Evolutionary conservation across 2,888 invertebrate species (phyloP).

Genomic region (Aphidius colemani): DNA sequence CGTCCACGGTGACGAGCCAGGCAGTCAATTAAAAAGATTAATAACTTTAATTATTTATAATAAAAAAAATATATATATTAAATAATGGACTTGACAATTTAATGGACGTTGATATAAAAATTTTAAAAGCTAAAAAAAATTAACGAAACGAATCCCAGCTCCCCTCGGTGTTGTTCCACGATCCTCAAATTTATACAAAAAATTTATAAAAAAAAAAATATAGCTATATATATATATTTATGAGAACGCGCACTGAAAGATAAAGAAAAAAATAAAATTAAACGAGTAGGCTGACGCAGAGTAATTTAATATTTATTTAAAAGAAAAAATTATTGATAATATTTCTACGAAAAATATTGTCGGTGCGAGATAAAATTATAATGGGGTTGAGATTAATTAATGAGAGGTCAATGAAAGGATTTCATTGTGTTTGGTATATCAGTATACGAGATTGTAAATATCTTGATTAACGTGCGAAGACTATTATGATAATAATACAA

Average conservation of each 20-base stretch:
- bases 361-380: slow-evolving; percentile 22
- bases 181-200: slow-evolving; percentile 45
- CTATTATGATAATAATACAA: slow-evolving; percentile 22
- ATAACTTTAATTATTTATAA: not conserved
- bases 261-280: slow-evolving; percentile 23
- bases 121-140: slow-evolving; percentile 16
- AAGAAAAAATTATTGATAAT: slow-evolving; percentile 43
- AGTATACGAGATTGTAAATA: slow-evolving; percentile 47
- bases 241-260: slow-evolving; percentile 20
- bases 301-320: slow-evolving; percentile 57
- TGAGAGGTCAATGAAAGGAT: not conserved
- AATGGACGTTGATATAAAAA: slow-evolving; percentile 9
- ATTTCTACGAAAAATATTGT: slow-evolving; percentile 51
- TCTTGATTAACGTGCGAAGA: slow-evolving; percentile 32
- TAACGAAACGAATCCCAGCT: slow-evolving; percentile 21
- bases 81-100: not conserved
- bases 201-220: slow-evolving; percentile 40
- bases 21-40: slow-evolving; percentile 47
- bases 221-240: slow-evolving; percentile 30
- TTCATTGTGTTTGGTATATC: slow-evolving; percentile 24
- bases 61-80: not conserved
- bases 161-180: slow-evolving; percentile 24
- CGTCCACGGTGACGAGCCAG: slow-evolving; percentile 43
- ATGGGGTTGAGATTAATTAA: not conserved
- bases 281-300: slow-evolving; percentile 41